These are phyloP conservation scores for Tiliacea aurago DNA, from an alignment of 2,888 invertebrate species.

Conservation along the genomic window DNA sequence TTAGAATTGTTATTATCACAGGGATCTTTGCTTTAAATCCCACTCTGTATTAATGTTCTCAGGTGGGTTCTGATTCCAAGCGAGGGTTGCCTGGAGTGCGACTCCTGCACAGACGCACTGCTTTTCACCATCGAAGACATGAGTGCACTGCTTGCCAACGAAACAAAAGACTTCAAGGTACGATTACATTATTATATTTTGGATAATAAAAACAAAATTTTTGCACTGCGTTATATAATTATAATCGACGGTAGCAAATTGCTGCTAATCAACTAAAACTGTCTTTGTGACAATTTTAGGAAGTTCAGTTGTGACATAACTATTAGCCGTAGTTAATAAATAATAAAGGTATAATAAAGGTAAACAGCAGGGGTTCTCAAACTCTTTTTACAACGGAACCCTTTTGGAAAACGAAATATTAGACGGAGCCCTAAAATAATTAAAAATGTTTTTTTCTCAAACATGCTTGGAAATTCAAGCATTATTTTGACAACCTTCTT, in stretches of 20 bases:
- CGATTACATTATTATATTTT: not conserved
- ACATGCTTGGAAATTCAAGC: no score
- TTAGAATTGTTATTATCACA: no score
- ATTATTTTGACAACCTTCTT: no score
- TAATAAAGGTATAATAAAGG: no score
- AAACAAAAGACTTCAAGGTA: slow-evolving; percentile 94
- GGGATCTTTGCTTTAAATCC: no score
- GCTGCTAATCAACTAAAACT: not conserved
- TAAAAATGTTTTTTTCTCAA: no score
- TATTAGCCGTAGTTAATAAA: not conserved
- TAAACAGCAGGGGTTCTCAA: no score
- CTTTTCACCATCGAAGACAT: slow-evolving; percentile 96
- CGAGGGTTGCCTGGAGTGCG: slow-evolving; percentile 97
- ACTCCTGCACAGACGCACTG: slow-evolving; percentile 97
- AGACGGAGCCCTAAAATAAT: no score
- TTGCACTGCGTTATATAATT: no score
- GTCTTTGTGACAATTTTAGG: not conserved
- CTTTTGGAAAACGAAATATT: no score
- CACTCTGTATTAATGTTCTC: not conserved
- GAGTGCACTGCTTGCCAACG: slow-evolving; percentile 92
- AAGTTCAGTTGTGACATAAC: not conserved
- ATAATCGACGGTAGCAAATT: no score
- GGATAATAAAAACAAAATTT: not conserved
- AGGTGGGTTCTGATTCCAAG: slow-evolving; percentile 96
- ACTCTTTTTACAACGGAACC: no score